Evolutionary conservation across 2,888 invertebrate species (phyloP).

Genomic region (Lycaena phlaeas): DNA sequence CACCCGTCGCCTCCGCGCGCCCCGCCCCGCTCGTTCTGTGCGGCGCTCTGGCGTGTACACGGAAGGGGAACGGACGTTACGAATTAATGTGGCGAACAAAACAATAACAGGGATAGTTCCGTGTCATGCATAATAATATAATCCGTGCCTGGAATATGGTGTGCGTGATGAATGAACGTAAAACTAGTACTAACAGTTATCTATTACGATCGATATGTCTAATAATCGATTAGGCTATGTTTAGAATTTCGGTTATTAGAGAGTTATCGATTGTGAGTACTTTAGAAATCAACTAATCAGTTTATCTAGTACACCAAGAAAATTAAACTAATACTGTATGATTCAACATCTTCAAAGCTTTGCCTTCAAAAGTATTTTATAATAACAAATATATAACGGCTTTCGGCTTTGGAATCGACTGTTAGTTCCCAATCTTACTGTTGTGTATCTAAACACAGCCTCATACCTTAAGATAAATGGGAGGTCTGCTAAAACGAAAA

Average conservation of each 20-base stretch:
- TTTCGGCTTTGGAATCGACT: too few species aligned
- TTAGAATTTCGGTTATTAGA: slow-evolving; percentile 15
- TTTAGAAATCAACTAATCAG: too few species aligned
- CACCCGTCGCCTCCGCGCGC: slow-evolving; percentile 30
- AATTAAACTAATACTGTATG: too few species aligned
- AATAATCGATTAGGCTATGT: slow-evolving; percentile 25
- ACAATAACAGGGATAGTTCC: slow-evolving; percentile 23
- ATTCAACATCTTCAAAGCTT: too few species aligned
- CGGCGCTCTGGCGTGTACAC: slow-evolving; percentile 36
- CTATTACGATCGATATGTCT: slow-evolving; percentile 7
- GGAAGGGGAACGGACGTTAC: slow-evolving; percentile 33
- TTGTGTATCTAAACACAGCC: slow-evolving; percentile 28
- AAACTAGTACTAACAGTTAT: slow-evolving; percentile 18
- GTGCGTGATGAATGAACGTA: slow-evolving; percentile 12
- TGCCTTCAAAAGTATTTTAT: too few species aligned
- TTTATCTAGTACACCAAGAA: too few species aligned
- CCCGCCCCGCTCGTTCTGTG: slow-evolving; percentile 41
- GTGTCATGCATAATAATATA: slow-evolving; percentile 25
- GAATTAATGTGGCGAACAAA: slow-evolving; percentile 31
- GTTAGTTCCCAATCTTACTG: neutral
- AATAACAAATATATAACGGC: too few species aligned
- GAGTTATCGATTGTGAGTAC: neutral
- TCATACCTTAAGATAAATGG: slow-evolving; percentile 17
- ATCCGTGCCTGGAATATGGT: slow-evolving; percentile 19
- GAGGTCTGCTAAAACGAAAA: slow-evolving; percentile 29